Evolutionary conservation across 1,140 invertebrate genomes (phyloP), one percentile per base, ranked within the genome.

Genomic region (Thaumatotibia leucotreta): DNA sequence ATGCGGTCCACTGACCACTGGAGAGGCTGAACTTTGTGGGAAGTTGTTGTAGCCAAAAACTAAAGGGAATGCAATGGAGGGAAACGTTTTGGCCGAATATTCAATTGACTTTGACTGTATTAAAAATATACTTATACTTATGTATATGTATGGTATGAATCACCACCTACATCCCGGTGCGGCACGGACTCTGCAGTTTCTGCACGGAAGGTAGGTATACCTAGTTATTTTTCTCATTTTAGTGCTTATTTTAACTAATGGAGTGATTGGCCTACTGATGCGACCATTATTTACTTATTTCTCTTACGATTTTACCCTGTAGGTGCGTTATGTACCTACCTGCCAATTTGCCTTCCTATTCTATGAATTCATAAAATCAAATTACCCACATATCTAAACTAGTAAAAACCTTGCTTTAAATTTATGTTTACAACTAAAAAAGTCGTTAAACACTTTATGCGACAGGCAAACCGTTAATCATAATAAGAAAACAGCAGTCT

Each of bases 21-120:
- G 67, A 82, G 77, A 77, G 74, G 61, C 54, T 45, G n/a, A 52
- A 70, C 76, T 75, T 88, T 88, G 86, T 86, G 86, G 86, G 85
- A 89, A 90, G 77, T 69, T 76, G 61, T 63, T 54, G 35, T 35
- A 23, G n/a, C 23, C 20, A 67, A 45, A 33, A 62, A 67, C 20
- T 6, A 17, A 29, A 66, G 49, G 4, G 8, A 49, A 11, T 2
- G 63, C 64, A 73, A 78, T 20, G n/a, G n/a, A n/a, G 17, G 39
- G 5, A 45, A 0, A 45, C 14, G 9, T 45, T 45, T 45, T 45
- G 14, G 39, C 39, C 17, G 14, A 5, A 20, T 45, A 45, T 45
- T n/a, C 3, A 45, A 45, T 20, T 20, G 9, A 17, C 17, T 20
- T 45, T n/a, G 11, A 35, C 17, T 4, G 17, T n/a, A 14, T n/a